Percentiles rank a stretch among this genome's conserved stretches.
These are phyloP conservation scores for Drosophila erecta DNA, from an alignment of 1,140 invertebrate genomes.

Conservation along the genomic window DNA sequence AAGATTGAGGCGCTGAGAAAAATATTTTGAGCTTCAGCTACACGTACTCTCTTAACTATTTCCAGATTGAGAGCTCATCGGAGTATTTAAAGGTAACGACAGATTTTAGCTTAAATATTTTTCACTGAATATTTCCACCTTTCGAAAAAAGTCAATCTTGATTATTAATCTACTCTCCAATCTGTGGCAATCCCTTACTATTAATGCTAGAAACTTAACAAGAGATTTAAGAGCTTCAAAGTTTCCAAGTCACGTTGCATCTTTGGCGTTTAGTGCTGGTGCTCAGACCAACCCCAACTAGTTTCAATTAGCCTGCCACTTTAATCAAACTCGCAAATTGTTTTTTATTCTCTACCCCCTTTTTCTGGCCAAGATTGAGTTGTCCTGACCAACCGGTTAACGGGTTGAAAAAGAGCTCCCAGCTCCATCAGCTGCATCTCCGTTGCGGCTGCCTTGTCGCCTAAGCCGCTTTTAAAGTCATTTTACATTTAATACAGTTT, in stretches of 20 bases:
- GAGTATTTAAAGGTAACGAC: no score
- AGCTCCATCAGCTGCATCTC: conserved; percentile 21
- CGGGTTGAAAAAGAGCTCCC: not conserved
- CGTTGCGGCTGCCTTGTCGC: conserved; percentile 27
- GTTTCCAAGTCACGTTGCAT: conserved; percentile 26
- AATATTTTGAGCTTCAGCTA: not conserved
- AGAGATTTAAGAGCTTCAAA: conserved; percentile 3
- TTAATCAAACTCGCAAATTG: conserved; percentile 72
- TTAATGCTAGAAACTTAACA: not conserved
- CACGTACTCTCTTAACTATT: no score
- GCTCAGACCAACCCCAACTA: conserved; percentile 19
- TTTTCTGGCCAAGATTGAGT: conserved; percentile 60
- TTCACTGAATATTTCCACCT: not conserved
- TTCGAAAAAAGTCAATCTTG: not conserved
- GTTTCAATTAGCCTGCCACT: conserved; percentile 71
- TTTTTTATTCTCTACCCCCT: conserved; percentile 31
- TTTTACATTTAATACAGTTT: conserved; percentile 81
- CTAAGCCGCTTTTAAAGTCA: conserved; percentile 65
- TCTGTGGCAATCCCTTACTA: not conserved
- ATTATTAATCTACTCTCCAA: not conserved
- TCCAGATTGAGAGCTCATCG: no score
- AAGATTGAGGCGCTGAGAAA: not conserved
- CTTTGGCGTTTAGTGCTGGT: conserved; percentile 10
- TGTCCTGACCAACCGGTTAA: conserved; percentile 51
- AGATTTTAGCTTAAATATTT: no score